phyloP scores from a whole-genome alignment of 2,888 invertebrate genomes.

The Spodoptera littoralis region DNA sequence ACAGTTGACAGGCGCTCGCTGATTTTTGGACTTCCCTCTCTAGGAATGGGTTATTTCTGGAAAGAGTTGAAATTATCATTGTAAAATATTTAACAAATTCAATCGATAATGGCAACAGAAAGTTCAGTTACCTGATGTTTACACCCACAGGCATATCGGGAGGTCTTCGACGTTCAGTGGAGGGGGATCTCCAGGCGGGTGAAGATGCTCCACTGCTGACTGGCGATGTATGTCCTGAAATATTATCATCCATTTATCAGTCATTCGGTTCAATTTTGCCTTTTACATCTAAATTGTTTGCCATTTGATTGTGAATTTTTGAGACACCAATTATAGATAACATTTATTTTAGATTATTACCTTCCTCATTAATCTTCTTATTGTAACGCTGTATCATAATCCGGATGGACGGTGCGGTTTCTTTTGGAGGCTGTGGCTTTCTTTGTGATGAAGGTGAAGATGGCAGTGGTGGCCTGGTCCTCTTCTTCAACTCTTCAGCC shows the following conservation, averaged over 20 bases:
- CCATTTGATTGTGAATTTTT: too few relatives aligned
- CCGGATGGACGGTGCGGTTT: constrained; percentile 91
- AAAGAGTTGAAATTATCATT: constrained; percentile 10
- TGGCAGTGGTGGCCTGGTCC: constrained; percentile 88
- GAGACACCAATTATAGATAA: background rate
- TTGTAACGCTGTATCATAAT: constrained; percentile 92
- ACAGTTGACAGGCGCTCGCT: constrained; percentile 89
- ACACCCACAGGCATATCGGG: constrained; percentile 86
- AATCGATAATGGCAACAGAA: too few relatives aligned
- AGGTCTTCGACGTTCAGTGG: constrained; percentile 89
- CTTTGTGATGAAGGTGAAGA: constrained; percentile 89
- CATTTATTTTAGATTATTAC: constrained; percentile 56
- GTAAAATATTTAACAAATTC: too few relatives aligned
- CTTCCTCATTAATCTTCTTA: constrained; percentile 90
- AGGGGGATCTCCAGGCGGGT: constrained; percentile 91
- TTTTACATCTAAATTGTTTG: too few relatives aligned
- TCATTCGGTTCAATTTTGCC: too few relatives aligned
- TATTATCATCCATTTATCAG: too few relatives aligned
- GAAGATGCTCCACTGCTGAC: constrained; percentile 91
- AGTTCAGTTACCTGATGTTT: constrained; percentile 76
- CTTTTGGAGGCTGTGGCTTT: constrained; percentile 86
- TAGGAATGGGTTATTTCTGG: constrained; percentile 86
- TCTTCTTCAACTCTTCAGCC: constrained; percentile 74
- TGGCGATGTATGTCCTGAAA: constrained; percentile 79
- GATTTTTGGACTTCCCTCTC: constrained; percentile 91